Percentiles rank a stretch among this genome's conserved stretches.
These are phyloP conservation scores for Myopa tessellatipennis DNA, from an alignment of 2,888 invertebrate genomes.

Conservation along the genomic window DNA sequence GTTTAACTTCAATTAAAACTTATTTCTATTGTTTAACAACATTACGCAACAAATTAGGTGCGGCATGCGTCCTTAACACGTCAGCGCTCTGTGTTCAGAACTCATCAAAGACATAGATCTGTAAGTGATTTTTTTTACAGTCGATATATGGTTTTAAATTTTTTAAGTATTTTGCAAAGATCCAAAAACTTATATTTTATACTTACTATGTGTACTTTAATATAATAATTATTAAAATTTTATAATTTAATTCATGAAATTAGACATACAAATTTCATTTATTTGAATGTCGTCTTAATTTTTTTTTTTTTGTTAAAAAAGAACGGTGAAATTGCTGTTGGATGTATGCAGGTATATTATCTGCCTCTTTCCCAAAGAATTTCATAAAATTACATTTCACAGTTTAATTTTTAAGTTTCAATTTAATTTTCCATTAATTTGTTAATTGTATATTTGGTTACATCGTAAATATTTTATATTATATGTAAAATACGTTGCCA, in stretches of 20 bases:
- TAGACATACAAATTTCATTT: no score
- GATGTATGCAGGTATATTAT: no score
- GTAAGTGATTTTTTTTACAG: constrained; percentile 69
- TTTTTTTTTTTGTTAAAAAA: no score
- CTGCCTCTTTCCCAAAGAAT: no score
- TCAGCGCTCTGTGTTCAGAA: constrained; percentile 75
- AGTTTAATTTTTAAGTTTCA: no score
- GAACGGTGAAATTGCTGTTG: no score
- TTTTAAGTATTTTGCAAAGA: neutral
- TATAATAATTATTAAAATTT: neutral
- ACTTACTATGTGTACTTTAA: neutral
- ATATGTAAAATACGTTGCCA: no score
- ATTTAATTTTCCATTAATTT: no score
- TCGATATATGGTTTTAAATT: constrained; percentile 19
- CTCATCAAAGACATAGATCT: constrained; percentile 77
- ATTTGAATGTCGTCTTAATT: no score
- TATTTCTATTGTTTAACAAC: neutral
- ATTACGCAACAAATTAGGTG: constrained; percentile 70
- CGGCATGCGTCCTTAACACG: constrained; percentile 80
- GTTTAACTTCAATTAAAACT: neutral
- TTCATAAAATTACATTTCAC: no score
- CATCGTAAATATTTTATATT: no score
- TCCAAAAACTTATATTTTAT: neutral
- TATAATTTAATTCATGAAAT: neutral
- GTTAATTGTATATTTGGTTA: no score